Conservation (phyloP, 2,888 invertebrate species). For the Tinea pellionella region DNA sequence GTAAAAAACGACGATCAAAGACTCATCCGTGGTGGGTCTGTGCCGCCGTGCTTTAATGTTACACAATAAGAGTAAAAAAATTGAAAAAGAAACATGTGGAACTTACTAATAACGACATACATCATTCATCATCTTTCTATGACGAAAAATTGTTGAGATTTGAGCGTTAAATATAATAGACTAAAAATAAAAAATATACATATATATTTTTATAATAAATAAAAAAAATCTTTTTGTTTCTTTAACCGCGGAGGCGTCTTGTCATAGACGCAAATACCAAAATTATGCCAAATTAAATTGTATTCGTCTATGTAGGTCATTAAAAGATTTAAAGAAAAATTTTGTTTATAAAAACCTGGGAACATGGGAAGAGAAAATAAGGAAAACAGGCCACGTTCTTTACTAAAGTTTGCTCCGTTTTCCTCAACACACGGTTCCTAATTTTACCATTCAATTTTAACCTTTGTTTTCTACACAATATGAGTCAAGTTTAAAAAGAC, state of each 20-base stretch:
- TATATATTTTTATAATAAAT: no score
- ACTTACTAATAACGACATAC: constrained; percentile 28
- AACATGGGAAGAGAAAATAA: neutral
- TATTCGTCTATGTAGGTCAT: no score
- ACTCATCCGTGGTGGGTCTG: constrained; percentile 30
- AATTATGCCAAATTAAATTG: no score
- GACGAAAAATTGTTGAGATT: constrained; percentile 15
- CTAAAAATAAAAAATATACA: no score
- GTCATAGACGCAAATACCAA: no score
- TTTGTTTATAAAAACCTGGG: no score
- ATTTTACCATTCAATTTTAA: neutral
- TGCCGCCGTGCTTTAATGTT: constrained; percentile 22
- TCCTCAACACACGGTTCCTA: neutral
- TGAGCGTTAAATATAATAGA: no score
- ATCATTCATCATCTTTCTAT: constrained; percentile 35
- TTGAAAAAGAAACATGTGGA: constrained; percentile 13
- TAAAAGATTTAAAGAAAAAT: no score
- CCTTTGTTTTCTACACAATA: neutral
- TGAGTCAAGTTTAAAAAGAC: neutral
- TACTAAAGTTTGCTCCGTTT: constrained; percentile 12
- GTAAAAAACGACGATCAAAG: constrained; percentile 38
- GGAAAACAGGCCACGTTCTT: constrained; percentile 3
- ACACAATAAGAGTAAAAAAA: constrained; percentile 35
- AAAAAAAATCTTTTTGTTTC: no score
- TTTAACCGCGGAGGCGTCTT: no score